A percentile compares a stretch with the other conserved stretches of the same genome.
These are phyloP conservation scores for Cancer borealis DNA, from an alignment of 2,888 invertebrate species.

Conservation along the genomic window DNA sequence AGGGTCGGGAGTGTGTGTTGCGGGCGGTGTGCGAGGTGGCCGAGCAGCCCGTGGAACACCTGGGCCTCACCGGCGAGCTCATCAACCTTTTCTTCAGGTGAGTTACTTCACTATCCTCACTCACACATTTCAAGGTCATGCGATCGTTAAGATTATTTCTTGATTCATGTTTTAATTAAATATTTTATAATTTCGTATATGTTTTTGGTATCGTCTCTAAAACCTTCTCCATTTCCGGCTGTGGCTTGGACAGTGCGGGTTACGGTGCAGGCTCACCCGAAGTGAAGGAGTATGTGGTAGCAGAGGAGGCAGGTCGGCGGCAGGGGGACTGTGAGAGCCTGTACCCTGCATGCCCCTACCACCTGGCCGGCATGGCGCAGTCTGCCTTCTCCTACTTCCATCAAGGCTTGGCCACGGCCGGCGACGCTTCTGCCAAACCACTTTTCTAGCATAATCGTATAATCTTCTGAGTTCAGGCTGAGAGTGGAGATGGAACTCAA, in stretches of 20 bases:
- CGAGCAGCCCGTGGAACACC: constrained; percentile 64
- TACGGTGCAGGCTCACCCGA: constrained; percentile 62
- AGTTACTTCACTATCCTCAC: not conserved
- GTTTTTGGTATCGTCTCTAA: too few species aligned
- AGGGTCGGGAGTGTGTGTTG: constrained; percentile 66
- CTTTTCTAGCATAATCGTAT: not conserved
- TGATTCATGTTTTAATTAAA: too few species aligned
- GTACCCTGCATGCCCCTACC: constrained; percentile 62
- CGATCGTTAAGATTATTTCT: not conserved
- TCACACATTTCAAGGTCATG: not conserved
- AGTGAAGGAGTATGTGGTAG: constrained; percentile 64
- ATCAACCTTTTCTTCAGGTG: constrained; percentile 74
- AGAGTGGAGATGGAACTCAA: not conserved
- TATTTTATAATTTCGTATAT: too few species aligned
- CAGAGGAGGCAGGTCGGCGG: constrained; percentile 66
- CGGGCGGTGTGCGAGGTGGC: constrained; percentile 73
- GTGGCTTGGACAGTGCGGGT: constrained; percentile 62
- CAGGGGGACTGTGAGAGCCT: constrained; percentile 67
- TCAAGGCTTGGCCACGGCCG: constrained; percentile 58
- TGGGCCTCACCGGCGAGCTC: constrained; percentile 71
- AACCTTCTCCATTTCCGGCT: too few species aligned
- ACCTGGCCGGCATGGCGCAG: constrained; percentile 56
- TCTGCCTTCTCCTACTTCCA: constrained; percentile 52
- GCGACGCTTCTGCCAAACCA: not conserved
- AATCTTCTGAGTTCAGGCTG: not conserved